Base-by-base conservation (phyloP, 1,140 invertebrate genomes). In the Conus ventricosus region DNA sequence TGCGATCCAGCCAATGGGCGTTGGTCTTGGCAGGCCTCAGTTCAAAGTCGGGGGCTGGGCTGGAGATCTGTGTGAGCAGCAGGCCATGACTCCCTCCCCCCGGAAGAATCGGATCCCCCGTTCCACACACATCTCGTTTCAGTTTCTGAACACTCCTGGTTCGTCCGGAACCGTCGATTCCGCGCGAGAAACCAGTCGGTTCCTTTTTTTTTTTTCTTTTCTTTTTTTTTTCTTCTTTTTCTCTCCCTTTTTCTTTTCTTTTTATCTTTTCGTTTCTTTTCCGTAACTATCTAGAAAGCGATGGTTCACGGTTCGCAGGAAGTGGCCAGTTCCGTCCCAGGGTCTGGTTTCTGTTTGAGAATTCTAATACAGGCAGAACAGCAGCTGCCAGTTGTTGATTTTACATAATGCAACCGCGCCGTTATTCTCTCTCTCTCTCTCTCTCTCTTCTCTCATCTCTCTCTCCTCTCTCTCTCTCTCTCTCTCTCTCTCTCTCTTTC, bases 401-500 rank as follows among this genome's bases (percentile, higher is more conserved):
- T 27, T 17, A 71, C 67, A 20, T 71, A 71, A 71, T n/a, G 67
- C 11, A 7, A 23, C 6, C 4, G 11, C n/a, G 53, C 7, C 78
- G 0, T 7, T 54, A 39, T 81, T 54, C n/a, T 20, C 13, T 23
- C 20, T 13, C 1, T 71, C 0, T 71, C 13, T 13, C 67, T 71
- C 13, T 0, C 67, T 71, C 13, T 63, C 60, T 0, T 0, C 67
- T 71, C 67, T 71, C 67, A n/a, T 71, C 67, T 71, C 67, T 71
- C 67, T 81, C 78, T 81, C n/a, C n/a, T 81, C 15, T 81, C n/a
- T 81, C 53, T 81, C 78, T 81, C 78, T 81, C 39, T 81, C 78
- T 81, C 78, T 81, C 39, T 25, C n/a, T 80, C 76, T 80, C n/a
- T 80, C 76, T 51, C n/a, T n/a, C n/a, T n/a, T n/a, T n/a, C n/a